Conservation (phyloP, 2,797 vertebrate genomes). For the Garrulus glandarius region DNA sequence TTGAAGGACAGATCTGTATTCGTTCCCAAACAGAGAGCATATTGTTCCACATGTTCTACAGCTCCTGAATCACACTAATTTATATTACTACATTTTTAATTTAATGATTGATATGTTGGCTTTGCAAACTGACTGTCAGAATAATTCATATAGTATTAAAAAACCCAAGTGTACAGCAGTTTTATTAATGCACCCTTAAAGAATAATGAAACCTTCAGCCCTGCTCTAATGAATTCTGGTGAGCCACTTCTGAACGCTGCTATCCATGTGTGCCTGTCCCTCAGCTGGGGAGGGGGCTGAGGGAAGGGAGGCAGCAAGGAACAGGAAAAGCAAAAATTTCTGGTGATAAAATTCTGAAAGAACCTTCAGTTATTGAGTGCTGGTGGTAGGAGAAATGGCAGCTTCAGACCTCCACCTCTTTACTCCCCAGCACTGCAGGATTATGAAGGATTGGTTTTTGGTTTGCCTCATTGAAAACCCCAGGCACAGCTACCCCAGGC, state of each 20-base stretch:
- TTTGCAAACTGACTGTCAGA: conserved; percentile 71
- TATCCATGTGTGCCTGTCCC: conserved; percentile 31
- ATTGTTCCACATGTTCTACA: conserved; percentile 47
- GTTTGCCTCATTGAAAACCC: neutral
- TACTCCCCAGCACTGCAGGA: neutral
- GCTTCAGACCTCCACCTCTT: neutral
- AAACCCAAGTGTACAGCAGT: conserved; percentile 50
- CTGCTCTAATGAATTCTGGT: conserved; percentile 60
- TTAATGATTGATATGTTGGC: conserved; percentile 72
- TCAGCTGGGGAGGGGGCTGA: conserved; percentile 15
- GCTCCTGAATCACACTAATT: conserved; percentile 58
- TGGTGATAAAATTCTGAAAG: conserved; percentile 2
- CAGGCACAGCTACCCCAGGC: neutral
- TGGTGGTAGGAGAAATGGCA: neutral
- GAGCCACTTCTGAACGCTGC: conserved; percentile 44
- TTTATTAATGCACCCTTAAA: conserved; percentile 74
- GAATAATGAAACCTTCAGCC: conserved; percentile 71
- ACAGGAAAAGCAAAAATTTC: neutral
- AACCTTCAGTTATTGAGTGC: neutral
- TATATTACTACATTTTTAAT: conserved; percentile 69
- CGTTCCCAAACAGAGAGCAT: conserved; percentile 25
- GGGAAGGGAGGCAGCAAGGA: neutral
- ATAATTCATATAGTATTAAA: conserved; percentile 72
- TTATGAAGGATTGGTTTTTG: neutral
- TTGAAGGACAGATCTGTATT: neutral